Conservation (phyloP, 1,140 invertebrate species). For the Drosophila funebris region DNA sequence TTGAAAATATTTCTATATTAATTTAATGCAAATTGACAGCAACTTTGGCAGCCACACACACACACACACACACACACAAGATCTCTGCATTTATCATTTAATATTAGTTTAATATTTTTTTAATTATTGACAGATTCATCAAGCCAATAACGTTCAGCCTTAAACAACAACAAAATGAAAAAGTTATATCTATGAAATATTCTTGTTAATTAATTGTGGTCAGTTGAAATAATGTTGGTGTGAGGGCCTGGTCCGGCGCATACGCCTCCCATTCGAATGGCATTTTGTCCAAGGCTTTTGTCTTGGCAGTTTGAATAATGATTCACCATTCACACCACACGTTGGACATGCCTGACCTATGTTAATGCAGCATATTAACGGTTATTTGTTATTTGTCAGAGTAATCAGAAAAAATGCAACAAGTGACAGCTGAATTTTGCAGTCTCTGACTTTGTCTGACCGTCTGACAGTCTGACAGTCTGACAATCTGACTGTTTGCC, state of each 20-base stretch:
- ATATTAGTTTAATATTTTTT: neutral
- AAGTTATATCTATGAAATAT: neutral
- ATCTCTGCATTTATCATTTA: neutral
- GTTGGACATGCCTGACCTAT: slow-evolving; percentile 53
- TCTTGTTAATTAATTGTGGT: slow-evolving; percentile 10
- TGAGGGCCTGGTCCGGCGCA: slow-evolving; percentile 2
- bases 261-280: slow-evolving; percentile 40
- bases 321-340: slow-evolving; percentile 33
- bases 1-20: neutral
- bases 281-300: slow-evolving; percentile 51
- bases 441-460: slow-evolving; percentile 1
- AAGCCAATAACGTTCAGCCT: neutral
- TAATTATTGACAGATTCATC: slow-evolving; percentile 10
- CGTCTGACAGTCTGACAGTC: neutral
- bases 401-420: slow-evolving; percentile 40
- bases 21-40: neutral
- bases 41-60: neutral
- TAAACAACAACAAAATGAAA: neutral
- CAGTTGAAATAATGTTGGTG: neutral
- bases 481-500: neutral
- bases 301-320: slow-evolving; percentile 55
- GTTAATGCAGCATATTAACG: slow-evolving; percentile 51
- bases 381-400: slow-evolving; percentile 60
- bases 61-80: too few relatives aligned
- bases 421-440: slow-evolving; percentile 40